Base-by-base conservation (phyloP, 2,113 vertebrate genomes). In the Helogale parvula region DNA sequence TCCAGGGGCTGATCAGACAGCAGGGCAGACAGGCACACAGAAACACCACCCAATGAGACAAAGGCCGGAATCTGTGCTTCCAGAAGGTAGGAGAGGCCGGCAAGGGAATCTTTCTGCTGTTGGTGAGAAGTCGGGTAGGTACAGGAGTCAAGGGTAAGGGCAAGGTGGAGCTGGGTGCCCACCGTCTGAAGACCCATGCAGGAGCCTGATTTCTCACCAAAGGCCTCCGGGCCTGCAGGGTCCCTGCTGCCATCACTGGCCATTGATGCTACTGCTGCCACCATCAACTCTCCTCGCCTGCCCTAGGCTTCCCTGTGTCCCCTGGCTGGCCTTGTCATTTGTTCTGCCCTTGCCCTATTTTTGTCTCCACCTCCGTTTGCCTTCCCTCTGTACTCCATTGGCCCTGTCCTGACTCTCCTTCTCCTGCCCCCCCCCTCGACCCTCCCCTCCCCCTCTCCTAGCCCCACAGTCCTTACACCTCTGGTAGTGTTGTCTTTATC, bases 41-140 rank as follows among this genome's bases (percentile, higher is more conserved):
- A 45, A 33, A 11, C 60, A 33, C 45, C 17, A 31, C 57, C 71
- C 54, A 31, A 16, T 8, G 23, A n/a, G 68, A n/a, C 2, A 0
- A 27, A 93, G 45, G 68, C 90, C 83, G 15, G 45, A 25, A 5
- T 38, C 27, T 19, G 1, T 2, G 1, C 86, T 82, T 68, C 84
- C 19, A 13, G 50, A 88, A 33, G 71, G 19, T 8, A 14, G 33
- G 41, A 25, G 11, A 79, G 45, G 66, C 10, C 0, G 1, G 50
- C 27, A 57, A 35, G n/a, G 57, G 13, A 27, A 38, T 11, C 47
- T 29, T 12, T 63, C 47, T 23, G 68, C 85, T 76, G 12, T n/a
- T 4, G 2, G 0, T 7, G 57, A 83, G 63, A 31, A 19, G n/a
- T 16, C 0, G 1, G 33, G 19, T 21, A 9, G 47, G 17, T 66